Base-by-base conservation (phyloP, 2,888 invertebrate genomes). In the Thereva unica region DNA sequence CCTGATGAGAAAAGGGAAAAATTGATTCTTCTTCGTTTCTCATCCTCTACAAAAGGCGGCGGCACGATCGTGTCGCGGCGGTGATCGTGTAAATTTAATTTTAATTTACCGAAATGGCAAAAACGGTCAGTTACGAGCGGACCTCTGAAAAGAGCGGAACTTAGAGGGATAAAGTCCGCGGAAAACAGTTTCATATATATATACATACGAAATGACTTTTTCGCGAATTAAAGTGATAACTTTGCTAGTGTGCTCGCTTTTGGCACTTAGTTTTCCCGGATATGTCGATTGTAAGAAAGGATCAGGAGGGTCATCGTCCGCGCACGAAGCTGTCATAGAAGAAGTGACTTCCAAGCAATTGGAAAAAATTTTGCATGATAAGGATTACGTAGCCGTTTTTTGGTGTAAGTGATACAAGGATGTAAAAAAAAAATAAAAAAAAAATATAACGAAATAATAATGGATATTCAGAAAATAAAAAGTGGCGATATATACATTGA, bases 371-470 rank as follows among this genome's bases (percentile, higher is more conserved):
- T 87, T 95, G 81, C 87, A 89, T 82, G 92, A 93, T 76, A 93
- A 93, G 87, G 93, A 93, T 84, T 93, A 91, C 86, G 93, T 95
- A 82, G 94, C 94, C 81, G 94, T 94, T 83, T 94, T 91, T 85
- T 95, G 94, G 93, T 95, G 94, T 95, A 91, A 94, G 94, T 93
- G 85, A 38, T n/a, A 50, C 41, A 38, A 59, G 8, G 41, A 40
- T 50, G 42, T 61, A 40, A 40, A 50, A 50, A 23, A 12, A n/a
- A 35, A 50, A 38, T 23, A 37, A 53, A n/a, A 38, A 53, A 53
- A 53, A 53, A 38, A 53, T 52, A 35, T n/a, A 49, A 49, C 12
- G 12, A 12, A 9, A 52, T 34, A 12, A 47, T 47, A 47, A 47
- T 5, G 23, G 23, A 23, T 23, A 23, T 23, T 23, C 23, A 23